A percentile compares a stretch with the other conserved stretches of the same genome.
Evolutionary conservation across 2,113 vertebrate species (phyloP).

Genomic region (Datnioides undecimradiatus): DNA sequence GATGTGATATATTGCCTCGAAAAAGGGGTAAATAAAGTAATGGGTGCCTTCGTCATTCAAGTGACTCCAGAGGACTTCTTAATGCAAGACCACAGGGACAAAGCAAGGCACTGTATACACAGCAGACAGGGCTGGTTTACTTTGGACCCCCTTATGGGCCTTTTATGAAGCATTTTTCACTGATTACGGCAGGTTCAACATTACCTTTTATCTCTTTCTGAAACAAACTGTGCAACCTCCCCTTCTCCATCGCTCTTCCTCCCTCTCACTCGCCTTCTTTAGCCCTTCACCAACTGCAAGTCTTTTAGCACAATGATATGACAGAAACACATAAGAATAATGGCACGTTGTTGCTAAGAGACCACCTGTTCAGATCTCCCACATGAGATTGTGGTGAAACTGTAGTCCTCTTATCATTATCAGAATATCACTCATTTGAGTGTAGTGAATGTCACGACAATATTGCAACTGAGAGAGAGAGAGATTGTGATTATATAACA

Average conservation of each 20-base stretch:
- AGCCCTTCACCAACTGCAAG: constrained; percentile 46
- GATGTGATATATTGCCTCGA: constrained; percentile 38
- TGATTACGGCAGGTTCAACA: constrained; percentile 8
- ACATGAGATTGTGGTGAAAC: constrained; percentile 71
- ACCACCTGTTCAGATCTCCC: constrained; percentile 85
- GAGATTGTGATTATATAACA: constrained; percentile 54
- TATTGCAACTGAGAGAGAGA: constrained; percentile 38
- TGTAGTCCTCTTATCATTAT: constrained; percentile 61
- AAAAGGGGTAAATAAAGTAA: constrained; percentile 47
- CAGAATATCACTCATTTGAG: constrained; percentile 60
- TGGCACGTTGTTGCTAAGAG: constrained; percentile 86
- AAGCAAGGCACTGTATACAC: background rate
- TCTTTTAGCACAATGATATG: constrained; percentile 73
- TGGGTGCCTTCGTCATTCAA: constrained; percentile 32
- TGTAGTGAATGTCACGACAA: constrained; percentile 55
- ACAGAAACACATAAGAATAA: constrained; percentile 82
- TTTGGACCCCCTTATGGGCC: background rate
- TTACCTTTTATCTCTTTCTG: background rate
- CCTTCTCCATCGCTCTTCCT: constrained; percentile 12
- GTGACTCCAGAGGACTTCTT: constrained; percentile 3
- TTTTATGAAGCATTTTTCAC: constrained; percentile 33
- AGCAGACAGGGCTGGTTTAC: constrained; percentile 30
- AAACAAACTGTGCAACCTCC: constrained; percentile 36
- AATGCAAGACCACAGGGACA: constrained; percentile 15
- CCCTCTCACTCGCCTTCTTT: constrained; percentile 46